Evolutionary conservation across 35 echinoderm and acorn worm species (phyloP), one percentile per base, ranked within the genome.

Genomic region (Patiria miniata): DNA sequence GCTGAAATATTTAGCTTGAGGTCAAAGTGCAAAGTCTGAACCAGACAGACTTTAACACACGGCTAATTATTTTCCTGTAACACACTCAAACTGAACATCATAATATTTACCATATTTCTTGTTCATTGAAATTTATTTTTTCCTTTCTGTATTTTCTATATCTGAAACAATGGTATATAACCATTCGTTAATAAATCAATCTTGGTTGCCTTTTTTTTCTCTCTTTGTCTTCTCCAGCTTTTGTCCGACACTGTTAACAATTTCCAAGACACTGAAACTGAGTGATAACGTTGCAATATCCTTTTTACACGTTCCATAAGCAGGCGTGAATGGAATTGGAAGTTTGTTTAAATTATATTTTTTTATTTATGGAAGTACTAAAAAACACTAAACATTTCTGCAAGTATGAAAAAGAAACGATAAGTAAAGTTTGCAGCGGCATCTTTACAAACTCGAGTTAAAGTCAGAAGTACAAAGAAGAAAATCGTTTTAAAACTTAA

Each of bases 241-340:
- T 85, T 93, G 92, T 68, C 92, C 92, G 19, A 37, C 92, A 37
- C 52, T 93, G 12, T 85, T 69, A 19, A 86, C 87, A 15, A 93
- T 93, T 8, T 93, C 92, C 1, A 81, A 82, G 53, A 83, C 92
- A 0, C 42, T 93, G 39, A 86, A 89, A 56, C 83, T 93, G 19
- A 93, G 92, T 86, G 86, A 93, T 39, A 93, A 89, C 76, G 79
- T 89, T 44, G 86, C 92, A 83, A 81, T 93, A 93, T 93, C 92
- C 92, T 93, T 93, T 89, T 83, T 4, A 69, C 36, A 38, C 15
- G 44, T 6, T 2, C 52, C 5, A 38, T 52, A 0, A 2, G 8
- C 19, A 52, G 58, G 16, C 54, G 15, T 80, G 9, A 18, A 4
- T 21, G 22, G 42, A 50, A 18, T 19, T 30, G 16, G 10, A 53